Base-by-base conservation (phyloP, 2,113 vertebrate species). In the Sinocyclocheilus maitianheensis region DNA sequence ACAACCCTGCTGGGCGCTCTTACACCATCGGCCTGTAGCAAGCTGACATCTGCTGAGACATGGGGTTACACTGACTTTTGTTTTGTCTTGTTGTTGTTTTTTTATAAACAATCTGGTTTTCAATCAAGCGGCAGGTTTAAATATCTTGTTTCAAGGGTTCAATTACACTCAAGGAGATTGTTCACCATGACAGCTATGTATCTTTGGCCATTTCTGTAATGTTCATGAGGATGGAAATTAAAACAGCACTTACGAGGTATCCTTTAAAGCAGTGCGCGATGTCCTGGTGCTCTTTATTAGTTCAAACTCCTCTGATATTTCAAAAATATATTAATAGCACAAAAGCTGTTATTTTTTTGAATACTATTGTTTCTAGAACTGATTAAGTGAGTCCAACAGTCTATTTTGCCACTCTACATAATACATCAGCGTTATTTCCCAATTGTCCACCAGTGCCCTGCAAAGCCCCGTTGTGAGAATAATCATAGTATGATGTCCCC, bases 1-100 rank as follows among this genome's bases (percentile, higher is more conserved):
- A 98, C 92, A 98, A 98, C 89, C 96, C 97, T 0, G 95, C 97
- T 0, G 97, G 97, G 51, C 97, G 97, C 77, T 98, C 97, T 55
- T 98, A 97, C 91, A 98, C 97, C 90, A 98, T 98, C 40, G 97
- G 97, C 87, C 95, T 98, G 87, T 98, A 90, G 65, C 62, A 3
- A 24, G 5, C 81, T 37, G 1, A 37, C 77, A 30, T 26, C 77
- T 80, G 3, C 77, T 62, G 34, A 14, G 55, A n/a, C 55, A 63
- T 12, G 37, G 43, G 72, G 46, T 43, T 65, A 77, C 55, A 37
- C 63, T 62, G 10, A 74, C 37, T 43, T 84, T 4, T 84, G 3
- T 22, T n/a, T 18, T 62, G 16, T 74, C 6, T 14, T 63, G 4
- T 34, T 34, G 30, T 34, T 34, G 0, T 51, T 34, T 76, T 58